Evolutionary conservation across 2,888 invertebrate species (phyloP).

Genomic region (Drosophila mimetica): DNA sequence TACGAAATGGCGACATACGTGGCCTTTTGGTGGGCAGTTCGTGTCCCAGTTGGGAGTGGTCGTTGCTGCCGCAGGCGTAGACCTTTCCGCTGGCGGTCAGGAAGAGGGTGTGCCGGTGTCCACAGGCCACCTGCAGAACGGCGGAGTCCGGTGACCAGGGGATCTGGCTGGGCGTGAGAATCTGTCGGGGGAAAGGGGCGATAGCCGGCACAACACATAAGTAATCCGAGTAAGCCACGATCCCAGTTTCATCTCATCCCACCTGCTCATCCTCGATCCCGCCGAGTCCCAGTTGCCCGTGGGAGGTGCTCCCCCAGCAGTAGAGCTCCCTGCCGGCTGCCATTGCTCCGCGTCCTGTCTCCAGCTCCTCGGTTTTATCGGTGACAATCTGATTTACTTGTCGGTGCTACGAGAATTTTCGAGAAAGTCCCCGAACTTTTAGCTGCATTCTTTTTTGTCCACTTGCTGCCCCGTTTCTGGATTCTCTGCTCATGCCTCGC

Average conservation of each 20-base stretch:
- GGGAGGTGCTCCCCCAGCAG: slow-evolving; percentile 91
- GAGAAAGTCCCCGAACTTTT: slow-evolving; percentile 20
- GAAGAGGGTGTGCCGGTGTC: slow-evolving; percentile 92
- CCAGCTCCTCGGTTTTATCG: slow-evolving; percentile 1
- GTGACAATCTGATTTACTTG: slow-evolving; percentile 1
- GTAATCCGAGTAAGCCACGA: neutral
- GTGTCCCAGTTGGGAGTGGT: slow-evolving; percentile 95
- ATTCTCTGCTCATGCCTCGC: slow-evolving; percentile 19
- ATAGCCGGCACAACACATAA: too few relatives aligned
- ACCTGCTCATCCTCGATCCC: slow-evolving; percentile 90
- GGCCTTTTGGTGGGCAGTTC: slow-evolving; percentile 88
- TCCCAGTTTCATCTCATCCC: slow-evolving; percentile 16
- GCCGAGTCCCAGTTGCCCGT: slow-evolving; percentile 92
- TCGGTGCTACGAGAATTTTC: slow-evolving; percentile 27
- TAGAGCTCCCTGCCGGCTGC: slow-evolving; percentile 85
- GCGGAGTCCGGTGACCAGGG: slow-evolving; percentile 86
- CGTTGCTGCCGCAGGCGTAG: slow-evolving; percentile 97
- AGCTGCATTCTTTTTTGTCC: slow-evolving; percentile 22
- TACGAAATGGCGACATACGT: slow-evolving; percentile 88
- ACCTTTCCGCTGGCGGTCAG: slow-evolving; percentile 91
- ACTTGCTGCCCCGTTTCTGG: slow-evolving; percentile 1
- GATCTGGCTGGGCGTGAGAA: slow-evolving; percentile 87
- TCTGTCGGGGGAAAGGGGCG: slow-evolving; percentile 84
- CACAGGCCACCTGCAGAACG: slow-evolving; percentile 88
- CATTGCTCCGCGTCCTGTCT: neutral